Conservation (phyloP, 2,797 vertebrate species). For the Carcharodon carcharias region DNA sequence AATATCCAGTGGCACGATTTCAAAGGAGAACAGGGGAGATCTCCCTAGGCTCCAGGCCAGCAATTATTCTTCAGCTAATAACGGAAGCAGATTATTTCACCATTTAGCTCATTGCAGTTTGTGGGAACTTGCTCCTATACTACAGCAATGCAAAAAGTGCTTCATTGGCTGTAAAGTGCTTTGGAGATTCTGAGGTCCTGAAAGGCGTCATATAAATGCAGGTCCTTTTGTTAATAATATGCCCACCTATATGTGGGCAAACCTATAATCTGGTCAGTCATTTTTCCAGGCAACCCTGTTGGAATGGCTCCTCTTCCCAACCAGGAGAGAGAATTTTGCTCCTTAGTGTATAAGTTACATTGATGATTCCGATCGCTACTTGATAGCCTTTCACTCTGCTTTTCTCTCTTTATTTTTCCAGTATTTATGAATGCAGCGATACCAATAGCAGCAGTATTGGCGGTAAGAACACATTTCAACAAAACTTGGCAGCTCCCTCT, state of each 20-base stretch:
- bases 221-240: not conserved
- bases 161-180: not conserved
- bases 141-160: not conserved
- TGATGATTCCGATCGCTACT: not conserved
- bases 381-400: not conserved
- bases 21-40: not conserved
- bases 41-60: not conserved
- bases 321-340: not conserved
- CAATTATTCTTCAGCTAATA: not conserved
- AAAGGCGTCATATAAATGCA: not conserved
- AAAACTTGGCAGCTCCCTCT: not conserved
- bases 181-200: not conserved
- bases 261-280: not conserved
- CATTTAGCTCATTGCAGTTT: not conserved
- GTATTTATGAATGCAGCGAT: constrained; percentile 98
- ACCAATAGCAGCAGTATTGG: constrained; percentile 89
- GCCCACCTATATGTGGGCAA: not conserved
- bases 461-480: constrained; percentile 55
- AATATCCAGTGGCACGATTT: not conserved
- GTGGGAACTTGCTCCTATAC: not conserved
- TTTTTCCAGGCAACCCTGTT: not conserved
- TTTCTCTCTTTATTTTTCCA: constrained; percentile 52
- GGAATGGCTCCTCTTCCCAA: not conserved
- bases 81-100: not conserved
- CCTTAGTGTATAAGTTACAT: not conserved